A percentile compares a stretch with the other conserved stretches of the same genome.
phyloP scores from a whole-genome alignment of 2,113 vertebrate species.

The Ivindomyrus marchei region DNA sequence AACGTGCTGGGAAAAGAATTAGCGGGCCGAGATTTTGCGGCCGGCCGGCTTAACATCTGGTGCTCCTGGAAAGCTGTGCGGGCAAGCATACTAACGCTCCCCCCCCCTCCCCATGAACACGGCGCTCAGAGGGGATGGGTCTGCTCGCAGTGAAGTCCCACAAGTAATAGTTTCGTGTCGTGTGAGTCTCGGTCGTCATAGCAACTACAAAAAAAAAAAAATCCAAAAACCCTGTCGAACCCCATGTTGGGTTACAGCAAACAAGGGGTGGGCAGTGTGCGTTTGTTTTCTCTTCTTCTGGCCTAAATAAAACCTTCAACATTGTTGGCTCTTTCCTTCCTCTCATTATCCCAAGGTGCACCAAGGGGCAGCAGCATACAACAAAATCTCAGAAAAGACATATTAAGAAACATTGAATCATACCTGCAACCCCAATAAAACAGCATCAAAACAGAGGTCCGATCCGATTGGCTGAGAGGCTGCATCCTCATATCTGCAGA shows the following conservation, averaged over 20 bases:
- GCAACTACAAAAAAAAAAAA: slow-evolving; percentile 1
- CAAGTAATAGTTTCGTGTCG: neutral
- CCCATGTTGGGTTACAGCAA: neutral
- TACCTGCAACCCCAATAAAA: neutral
- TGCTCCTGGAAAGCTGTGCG: neutral
- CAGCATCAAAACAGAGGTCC: neutral
- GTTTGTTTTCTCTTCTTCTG: neutral
- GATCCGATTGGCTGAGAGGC: neutral
- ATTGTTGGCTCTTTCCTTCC: neutral
- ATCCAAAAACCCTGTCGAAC: neutral
- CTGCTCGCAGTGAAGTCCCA: neutral
- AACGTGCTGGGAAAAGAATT: neutral
- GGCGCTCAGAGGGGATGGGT: neutral
- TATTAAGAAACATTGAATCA: neutral
- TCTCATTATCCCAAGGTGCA: neutral
- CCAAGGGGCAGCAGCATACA: neutral
- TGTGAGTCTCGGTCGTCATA: neutral
- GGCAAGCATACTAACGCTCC: neutral
- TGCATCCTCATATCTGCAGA: neutral
- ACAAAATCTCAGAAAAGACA: neutral
- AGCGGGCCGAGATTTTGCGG: neutral
- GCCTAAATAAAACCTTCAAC: neutral
- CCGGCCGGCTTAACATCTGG: neutral
- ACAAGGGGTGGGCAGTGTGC: neutral
- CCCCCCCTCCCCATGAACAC: neutral